These are phyloP conservation scores for Drosophila micromelanica DNA, from an alignment of 1,140 invertebrate genomes.

Conservation along the genomic window DNA sequence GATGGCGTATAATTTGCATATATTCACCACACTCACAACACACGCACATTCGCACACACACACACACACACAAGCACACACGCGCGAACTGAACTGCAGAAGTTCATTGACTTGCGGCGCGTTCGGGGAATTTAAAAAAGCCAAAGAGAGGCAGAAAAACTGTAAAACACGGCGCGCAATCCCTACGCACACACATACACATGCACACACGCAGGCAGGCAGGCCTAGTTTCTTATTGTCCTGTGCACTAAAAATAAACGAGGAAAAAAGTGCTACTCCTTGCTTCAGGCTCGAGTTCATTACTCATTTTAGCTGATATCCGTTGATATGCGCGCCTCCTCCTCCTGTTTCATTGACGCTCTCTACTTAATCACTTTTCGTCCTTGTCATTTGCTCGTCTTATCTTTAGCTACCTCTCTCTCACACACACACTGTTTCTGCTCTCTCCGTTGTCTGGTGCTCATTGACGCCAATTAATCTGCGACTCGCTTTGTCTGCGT, in stretches of 20 bases:
- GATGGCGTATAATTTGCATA: slow-evolving; percentile 69
- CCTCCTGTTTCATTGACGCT: slow-evolving; percentile 23
- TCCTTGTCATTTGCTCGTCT: slow-evolving; percentile 36
- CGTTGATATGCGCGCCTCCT: slow-evolving; percentile 56
- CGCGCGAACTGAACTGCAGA: slow-evolving; percentile 24
- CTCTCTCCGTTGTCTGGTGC: slow-evolving; percentile 35
- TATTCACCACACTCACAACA: slow-evolving; percentile 26
- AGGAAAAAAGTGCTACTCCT: slow-evolving; percentile 18
- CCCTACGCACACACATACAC: slow-evolving; percentile 35
- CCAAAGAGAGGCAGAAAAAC: slow-evolving; percentile 31
- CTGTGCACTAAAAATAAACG: slow-evolving; percentile 59
- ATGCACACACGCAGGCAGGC: background rate
- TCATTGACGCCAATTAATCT: slow-evolving; percentile 82
- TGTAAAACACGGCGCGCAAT: slow-evolving; percentile 45
- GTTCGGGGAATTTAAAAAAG: slow-evolving; percentile 64
- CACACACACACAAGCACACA: slow-evolving; percentile 24
- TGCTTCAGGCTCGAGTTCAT: slow-evolving; percentile 64
- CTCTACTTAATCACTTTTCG: slow-evolving; percentile 70
- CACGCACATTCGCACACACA: slow-evolving; percentile 33
- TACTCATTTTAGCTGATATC: slow-evolving; percentile 82
- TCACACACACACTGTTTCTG: slow-evolving; percentile 6
- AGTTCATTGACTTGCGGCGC: slow-evolving; percentile 72
- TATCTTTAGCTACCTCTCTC: slow-evolving; percentile 33
- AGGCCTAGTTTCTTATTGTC: slow-evolving; percentile 75
- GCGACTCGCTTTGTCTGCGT: slow-evolving; percentile 76